These are phyloP conservation scores for Atta cephalotes DNA, from an alignment of 1,140 invertebrate genomes.

Conservation along the genomic window DNA sequence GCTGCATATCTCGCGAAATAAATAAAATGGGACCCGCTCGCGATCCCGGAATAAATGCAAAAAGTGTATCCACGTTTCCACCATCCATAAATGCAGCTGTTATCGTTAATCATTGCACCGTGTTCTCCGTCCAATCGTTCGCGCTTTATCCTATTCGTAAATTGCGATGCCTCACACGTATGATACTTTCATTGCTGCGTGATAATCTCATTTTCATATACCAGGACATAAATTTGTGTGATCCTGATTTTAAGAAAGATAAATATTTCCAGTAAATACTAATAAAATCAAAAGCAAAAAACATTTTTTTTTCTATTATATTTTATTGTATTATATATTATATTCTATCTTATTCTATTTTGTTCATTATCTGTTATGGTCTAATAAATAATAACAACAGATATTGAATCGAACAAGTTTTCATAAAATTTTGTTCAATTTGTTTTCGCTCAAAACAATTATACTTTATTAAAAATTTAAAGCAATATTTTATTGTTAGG, in stretches of 20 bases:
- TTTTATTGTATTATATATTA: not conserved
- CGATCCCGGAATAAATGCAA: conserved; percentile 52
- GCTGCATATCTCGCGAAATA: conserved; percentile 49
- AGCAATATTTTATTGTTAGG: not conserved
- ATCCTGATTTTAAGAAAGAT: conserved; percentile 18
- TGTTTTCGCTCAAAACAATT: conserved; percentile 6
- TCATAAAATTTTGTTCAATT: not conserved
- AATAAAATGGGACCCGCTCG: conserved; percentile 38
- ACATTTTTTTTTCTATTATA: not conserved
- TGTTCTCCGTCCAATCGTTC: conserved; percentile 32
- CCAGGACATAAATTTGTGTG: not conserved
- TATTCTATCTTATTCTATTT: not conserved
- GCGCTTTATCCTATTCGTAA: conserved; percentile 1
- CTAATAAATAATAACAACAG: conserved; percentile 10
- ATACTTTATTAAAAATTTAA: too few relatives aligned
- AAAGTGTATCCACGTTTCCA: conserved; percentile 46
- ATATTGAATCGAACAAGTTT: conserved; percentile 5
- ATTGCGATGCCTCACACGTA: not conserved
- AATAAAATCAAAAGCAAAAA: not conserved
- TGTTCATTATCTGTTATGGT: not conserved
- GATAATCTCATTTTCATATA: conserved; percentile 13
- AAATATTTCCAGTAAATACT: not conserved
- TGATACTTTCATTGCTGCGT: conserved; percentile 4
- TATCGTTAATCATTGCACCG: conserved; percentile 56
- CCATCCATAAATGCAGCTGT: conserved; percentile 53